A percentile compares a stretch with the other conserved stretches of the same genome.
Evolutionary conservation across 2,888 invertebrate species (phyloP).

Genomic region (Orgyia antiqua): DNA sequence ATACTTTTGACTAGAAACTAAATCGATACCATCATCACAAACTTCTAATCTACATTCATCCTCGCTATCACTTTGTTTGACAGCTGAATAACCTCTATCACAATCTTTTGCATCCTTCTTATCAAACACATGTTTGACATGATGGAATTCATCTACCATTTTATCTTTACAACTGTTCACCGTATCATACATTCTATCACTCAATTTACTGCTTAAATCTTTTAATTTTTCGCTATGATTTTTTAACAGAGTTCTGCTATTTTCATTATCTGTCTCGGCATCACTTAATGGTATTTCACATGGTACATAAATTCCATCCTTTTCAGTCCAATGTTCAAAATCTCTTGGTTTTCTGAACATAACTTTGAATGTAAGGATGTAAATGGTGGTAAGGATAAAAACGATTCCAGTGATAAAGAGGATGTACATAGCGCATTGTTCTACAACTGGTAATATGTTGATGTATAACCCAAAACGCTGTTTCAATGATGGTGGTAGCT

Average conservation of each 20-base stretch:
- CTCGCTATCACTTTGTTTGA: constrained; percentile 52
- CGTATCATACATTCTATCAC: constrained; percentile 57
- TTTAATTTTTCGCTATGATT: constrained; percentile 46
- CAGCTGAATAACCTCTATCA: constrained; percentile 35
- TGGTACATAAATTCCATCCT: constrained; percentile 47
- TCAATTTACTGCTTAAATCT: constrained; percentile 44
- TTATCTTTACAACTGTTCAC: constrained; percentile 49
- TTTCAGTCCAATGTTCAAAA: constrained; percentile 29
- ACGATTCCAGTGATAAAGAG: constrained; percentile 71
- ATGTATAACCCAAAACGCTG: constrained; percentile 85
- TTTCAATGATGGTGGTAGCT: constrained; percentile 79
- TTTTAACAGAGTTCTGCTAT: constrained; percentile 18
- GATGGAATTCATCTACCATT: constrained; percentile 35
- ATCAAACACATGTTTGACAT: constrained; percentile 47
- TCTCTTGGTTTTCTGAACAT: constrained; percentile 40
- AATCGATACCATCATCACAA: constrained; percentile 59
- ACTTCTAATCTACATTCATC: constrained; percentile 61
- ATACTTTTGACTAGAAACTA: constrained; percentile 15
- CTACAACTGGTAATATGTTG: constrained; percentile 82
- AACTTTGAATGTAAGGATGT: constrained; percentile 63
- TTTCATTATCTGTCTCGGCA: constrained; percentile 43
- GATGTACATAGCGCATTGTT: constrained; percentile 75
- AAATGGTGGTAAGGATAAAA: constrained; percentile 70
- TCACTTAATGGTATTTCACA: constrained; percentile 56
- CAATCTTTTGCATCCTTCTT: constrained; percentile 32